Percentiles rank a stretch among this genome's conserved stretches.
Conservation (phyloP, 2,888 invertebrate species). For the Magallana nippona region DNA sequence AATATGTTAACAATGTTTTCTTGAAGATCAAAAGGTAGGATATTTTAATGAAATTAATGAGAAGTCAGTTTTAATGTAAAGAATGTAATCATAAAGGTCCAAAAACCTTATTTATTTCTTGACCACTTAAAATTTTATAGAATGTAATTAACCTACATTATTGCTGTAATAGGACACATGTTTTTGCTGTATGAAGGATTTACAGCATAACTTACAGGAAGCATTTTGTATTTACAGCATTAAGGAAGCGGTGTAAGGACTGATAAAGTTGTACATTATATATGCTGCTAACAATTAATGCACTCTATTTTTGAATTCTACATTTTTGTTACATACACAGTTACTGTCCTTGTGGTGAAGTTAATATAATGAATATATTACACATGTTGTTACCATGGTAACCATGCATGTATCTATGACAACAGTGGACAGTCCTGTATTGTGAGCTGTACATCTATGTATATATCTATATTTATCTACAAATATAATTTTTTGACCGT, state of each 20-base stretch:
- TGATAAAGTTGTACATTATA: not conserved
- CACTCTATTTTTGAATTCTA: conserved; percentile 3
- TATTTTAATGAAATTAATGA: too few species aligned
- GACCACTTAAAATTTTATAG: too few species aligned
- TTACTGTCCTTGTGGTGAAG: conserved; percentile 16
- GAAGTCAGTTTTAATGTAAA: too few species aligned
- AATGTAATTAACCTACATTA: too few species aligned
- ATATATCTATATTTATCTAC: not conserved
- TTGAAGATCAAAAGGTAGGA: too few species aligned
- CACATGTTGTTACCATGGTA: conserved; percentile 25
- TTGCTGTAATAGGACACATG: not conserved
- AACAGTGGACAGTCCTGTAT: not conserved
- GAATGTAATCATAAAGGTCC: too few species aligned
- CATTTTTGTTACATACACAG: conserved; percentile 19
- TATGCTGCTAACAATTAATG: conserved; percentile 16
- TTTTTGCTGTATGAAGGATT: not conserved
- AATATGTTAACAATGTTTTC: too few species aligned
- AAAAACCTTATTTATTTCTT: too few species aligned
- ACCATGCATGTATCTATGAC: conserved; percentile 15
- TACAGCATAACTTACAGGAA: not conserved
- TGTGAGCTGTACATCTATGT: not conserved
- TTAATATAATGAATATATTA: not conserved
- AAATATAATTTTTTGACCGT: too few species aligned
- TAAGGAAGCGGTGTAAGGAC: conserved; percentile 21
- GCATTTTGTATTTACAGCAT: not conserved